Evolutionary conservation across 1,140 invertebrate species (phyloP), one percentile per base, ranked within the genome.

Genomic region (Antheraea mylitta): DNA sequence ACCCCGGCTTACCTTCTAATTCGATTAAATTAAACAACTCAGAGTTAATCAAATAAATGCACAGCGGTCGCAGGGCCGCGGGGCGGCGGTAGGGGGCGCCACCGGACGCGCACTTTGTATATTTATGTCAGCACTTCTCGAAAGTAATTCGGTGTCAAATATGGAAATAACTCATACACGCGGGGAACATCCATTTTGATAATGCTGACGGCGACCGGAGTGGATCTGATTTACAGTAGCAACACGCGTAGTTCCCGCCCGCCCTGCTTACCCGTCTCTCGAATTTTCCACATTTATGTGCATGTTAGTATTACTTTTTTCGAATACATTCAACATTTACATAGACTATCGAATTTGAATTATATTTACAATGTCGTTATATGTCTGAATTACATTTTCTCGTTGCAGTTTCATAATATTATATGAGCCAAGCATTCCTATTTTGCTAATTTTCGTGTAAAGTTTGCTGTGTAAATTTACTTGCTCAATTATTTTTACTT

Each of bases 1-100:
- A 62, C 80, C 74, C 80, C 70, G 73, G 82, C 81, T 86, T 81
- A 87, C 86, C 87, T 89, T 89, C 79, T 92, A 90, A 92, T 88
- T 90, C 85, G 88, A 90, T 92, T 92, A 92, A 92, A 92, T 90
- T 92, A 92, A 92, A 91, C 88, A 91, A 91, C 88, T 91, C 88
- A 77, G 83, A 89, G 88, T 90, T 91, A 91, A 91, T 92, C 89
- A 92, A 92, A 92, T 92, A 92, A 92, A 92, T 92, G 89, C 87
- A 89, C 79, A 81, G 79, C 80, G 83, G 87, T 78, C 86, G 81
- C 73, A 72, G 77, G 80, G 80, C 76, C 64, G 80, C 69, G 72
- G 79, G 76, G 73, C 67, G 75, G 67, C 48, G 64, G 53, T 71
- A 53, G 64, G 45, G 69, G 70, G 80, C 73, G 74, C 67, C 18